Base-by-base conservation (phyloP, 2,797 vertebrate genomes). In the Allobates femoralis region DNA sequence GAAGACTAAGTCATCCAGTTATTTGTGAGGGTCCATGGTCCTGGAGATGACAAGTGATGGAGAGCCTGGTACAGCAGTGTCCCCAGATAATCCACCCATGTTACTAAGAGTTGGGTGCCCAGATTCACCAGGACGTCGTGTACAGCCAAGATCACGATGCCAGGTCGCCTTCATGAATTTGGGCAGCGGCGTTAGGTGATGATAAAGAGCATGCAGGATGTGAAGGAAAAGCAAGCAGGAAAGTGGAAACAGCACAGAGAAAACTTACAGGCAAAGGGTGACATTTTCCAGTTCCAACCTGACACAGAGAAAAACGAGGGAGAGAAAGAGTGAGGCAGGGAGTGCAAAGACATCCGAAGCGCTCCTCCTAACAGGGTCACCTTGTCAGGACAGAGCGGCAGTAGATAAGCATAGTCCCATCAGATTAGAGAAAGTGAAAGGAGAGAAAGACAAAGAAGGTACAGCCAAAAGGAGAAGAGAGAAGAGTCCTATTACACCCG, bases 211-310 rank as follows among this genome's bases (percentile, higher is more conserved):
- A 85, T 80, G 84, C 84, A 80, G 19, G 64, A 69, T 28, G 85
- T 84, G 30, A 75, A 81, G 78, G 73, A 37, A 34, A 8, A 55
- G 55, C 73, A 66, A 78, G 87, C 67, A 82, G 0, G 56, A 86
- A 85, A 74, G 69, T 78, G 87, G 73, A 88, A 90, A 90, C 85
- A 91, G 92, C 89, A 92, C 84, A 91, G 91, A 87, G 91, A 91
- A 90, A 92, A 95, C 94, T 96, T 95, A 96, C 93, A 95, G 93
- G 93, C 93, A 93, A 92, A 92, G 92, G 94, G 88, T 93, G 92
- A 93, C 92, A 93, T 89, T 92, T 92, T 94, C 91, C 93, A 92
- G 92, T 89, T 96, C 92, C 94, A 91, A 91, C 92, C 91, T 88
- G 93, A 94, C 93, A 92, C 93, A 95, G 92, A 94, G 92, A 94